phyloP scores from a whole-genome alignment of 2,113 vertebrate species.

The Prietella phreatophila region DNA sequence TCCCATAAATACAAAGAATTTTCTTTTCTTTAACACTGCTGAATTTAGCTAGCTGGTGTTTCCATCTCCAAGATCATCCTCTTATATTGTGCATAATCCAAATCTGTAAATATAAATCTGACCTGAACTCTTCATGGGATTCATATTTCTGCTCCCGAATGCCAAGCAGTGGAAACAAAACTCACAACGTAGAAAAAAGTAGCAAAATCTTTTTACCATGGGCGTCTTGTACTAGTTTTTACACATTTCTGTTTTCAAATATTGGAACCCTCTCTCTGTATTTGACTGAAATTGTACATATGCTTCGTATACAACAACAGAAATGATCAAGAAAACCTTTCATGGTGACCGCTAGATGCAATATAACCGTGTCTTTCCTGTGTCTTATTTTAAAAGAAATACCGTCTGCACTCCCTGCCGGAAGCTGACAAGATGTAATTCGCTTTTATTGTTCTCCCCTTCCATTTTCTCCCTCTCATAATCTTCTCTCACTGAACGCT shows the following conservation, averaged over 20 bases:
- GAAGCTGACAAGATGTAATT: slow-evolving; percentile 17
- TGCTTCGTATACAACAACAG: neutral
- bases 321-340: neutral
- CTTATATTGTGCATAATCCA: neutral
- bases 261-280: neutral
- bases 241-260: neutral
- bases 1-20: neutral
- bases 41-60: neutral
- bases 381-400: slow-evolving; percentile 19
- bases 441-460: neutral
- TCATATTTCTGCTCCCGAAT: neutral
- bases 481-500: neutral
- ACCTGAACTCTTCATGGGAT: neutral
- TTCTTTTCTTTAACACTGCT: neutral
- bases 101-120: neutral
- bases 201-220: neutral
- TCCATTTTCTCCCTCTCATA: neutral
- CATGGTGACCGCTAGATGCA: neutral
- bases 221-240: neutral
- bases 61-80: neutral
- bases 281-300: neutral
- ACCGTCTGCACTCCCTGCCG: slow-evolving; percentile 9
- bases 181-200: neutral
- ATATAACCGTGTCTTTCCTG: neutral
- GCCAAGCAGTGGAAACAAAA: neutral